Evolutionary conservation across 2,797 vertebrate species (phyloP).

Genomic region (Bovichtus variegatus): DNA sequence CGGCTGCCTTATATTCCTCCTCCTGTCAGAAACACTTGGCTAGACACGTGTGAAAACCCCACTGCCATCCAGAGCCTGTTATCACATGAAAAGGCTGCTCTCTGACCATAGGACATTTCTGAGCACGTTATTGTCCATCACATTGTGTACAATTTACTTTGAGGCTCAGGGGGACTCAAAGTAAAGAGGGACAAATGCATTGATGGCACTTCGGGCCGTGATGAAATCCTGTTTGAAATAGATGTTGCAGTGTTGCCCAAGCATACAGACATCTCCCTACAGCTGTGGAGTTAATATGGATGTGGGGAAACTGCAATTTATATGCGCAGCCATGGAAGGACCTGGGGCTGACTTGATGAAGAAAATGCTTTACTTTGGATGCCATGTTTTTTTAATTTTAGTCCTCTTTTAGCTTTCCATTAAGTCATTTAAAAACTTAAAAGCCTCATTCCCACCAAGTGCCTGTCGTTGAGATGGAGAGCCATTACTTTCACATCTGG

Average conservation of each 20-base stretch:
- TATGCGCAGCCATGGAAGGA: slow-evolving; percentile 33
- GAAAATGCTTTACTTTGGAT: slow-evolving; percentile 51
- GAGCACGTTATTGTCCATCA: slow-evolving; percentile 61
- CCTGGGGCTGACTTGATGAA: slow-evolving; percentile 44
- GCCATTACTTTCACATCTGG: slow-evolving; percentile 67
- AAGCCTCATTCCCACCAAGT: slow-evolving; percentile 51
- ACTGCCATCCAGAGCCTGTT: slow-evolving; percentile 68
- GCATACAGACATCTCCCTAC: slow-evolving; percentile 7
- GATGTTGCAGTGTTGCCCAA: slow-evolving; percentile 14
- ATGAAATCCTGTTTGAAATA: slow-evolving; percentile 56
- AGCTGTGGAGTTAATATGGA: slow-evolving; percentile 42
- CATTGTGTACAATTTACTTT: slow-evolving; percentile 61
- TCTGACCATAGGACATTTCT: slow-evolving; percentile 60
- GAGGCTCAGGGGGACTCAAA: slow-evolving; percentile 28
- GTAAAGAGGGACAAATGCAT: slow-evolving; percentile 47
- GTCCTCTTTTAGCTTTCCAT: slow-evolving; percentile 49
- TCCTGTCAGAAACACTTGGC: slow-evolving; percentile 76
- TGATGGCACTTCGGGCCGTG: slow-evolving; percentile 22
- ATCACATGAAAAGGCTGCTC: slow-evolving; percentile 72
- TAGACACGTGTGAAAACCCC: slow-evolving; percentile 60
- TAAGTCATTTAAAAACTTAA: slow-evolving; percentile 51
- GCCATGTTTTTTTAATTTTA: slow-evolving; percentile 40
- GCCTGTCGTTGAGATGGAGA: slow-evolving; percentile 47
- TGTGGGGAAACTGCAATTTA: slow-evolving; percentile 19
- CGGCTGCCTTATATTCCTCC: slow-evolving; percentile 66